Conservation (phyloP, 2,113 vertebrate genomes). For the Petaurus breviceps region DNA sequence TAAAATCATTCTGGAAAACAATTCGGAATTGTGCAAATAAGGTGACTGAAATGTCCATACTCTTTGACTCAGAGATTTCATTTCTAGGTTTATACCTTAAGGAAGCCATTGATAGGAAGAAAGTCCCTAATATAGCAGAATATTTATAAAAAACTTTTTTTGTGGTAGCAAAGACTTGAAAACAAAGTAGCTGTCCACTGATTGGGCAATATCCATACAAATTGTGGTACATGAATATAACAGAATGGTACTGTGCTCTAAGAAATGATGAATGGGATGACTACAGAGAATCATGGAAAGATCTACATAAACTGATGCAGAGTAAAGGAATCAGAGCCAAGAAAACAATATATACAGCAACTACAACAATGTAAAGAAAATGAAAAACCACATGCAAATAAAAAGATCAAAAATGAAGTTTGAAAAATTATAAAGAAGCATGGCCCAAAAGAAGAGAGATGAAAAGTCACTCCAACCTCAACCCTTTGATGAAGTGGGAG, state of each 20-base stretch:
- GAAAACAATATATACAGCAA: not conserved
- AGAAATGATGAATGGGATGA: not conserved
- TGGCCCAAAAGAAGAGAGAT: not conserved
- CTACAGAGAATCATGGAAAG: not conserved
- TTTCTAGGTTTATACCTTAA: not conserved
- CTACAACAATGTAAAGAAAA: not conserved
- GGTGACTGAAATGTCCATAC: not conserved
- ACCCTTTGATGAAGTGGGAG: not conserved
- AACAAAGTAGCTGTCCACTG: not conserved
- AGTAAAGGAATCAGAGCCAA: not conserved
- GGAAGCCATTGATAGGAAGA: not conserved
- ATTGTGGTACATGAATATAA: not conserved
- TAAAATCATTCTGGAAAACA: not conserved
- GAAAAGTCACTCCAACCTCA: not conserved
- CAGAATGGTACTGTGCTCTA: not conserved
- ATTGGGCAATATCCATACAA: not conserved
- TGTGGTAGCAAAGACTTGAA: not conserved
- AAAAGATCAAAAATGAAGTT: not conserved
- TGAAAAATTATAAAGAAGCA: not conserved
- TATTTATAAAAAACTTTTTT: not conserved
- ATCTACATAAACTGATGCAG: not conserved
- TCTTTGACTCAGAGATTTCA: not conserved
- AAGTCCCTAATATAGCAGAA: not conserved
- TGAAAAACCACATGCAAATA: not conserved
- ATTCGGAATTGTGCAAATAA: not conserved